A percentile compares a stretch with the other conserved stretches of the same genome.
phyloP scores from a whole-genome alignment of 2,888 invertebrate genomes.

The Phytoseiulus persimilis region DNA sequence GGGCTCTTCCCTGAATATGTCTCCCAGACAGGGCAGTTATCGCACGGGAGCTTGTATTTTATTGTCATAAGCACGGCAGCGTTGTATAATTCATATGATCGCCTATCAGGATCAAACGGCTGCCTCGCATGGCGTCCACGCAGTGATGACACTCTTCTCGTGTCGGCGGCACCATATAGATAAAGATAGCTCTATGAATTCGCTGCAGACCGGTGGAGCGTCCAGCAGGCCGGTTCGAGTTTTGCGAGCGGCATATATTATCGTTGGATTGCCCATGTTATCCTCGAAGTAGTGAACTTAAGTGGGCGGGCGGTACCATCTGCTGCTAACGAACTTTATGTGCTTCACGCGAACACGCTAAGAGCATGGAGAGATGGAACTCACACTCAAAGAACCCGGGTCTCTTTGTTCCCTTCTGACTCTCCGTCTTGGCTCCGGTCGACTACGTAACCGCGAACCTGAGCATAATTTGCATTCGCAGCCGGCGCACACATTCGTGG shows the following conservation, averaged over 20 bases:
- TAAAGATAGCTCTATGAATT: neutral
- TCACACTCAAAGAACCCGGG: neutral
- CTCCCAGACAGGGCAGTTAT: neutral
- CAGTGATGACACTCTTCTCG: neutral
- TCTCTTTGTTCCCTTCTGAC: neutral
- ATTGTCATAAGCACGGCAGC: neutral
- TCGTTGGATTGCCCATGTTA: neutral
- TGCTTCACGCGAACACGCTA: neutral
- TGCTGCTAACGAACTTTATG: neutral
- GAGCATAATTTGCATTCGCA: neutral
- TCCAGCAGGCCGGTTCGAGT: neutral
- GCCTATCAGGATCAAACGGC: neutral
- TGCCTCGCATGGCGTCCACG: neutral
- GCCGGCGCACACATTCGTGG: neutral
- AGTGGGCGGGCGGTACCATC: neutral
- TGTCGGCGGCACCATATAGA: neutral
- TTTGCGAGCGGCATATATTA: neutral
- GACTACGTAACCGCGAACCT: neutral
- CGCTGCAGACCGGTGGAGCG: neutral
- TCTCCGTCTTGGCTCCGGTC: neutral
- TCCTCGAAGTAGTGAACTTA: neutral
- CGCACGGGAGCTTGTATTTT: neutral
- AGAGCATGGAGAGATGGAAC: neutral
- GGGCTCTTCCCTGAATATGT: neutral
- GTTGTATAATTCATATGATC: neutral